Evolutionary conservation across 2,888 invertebrate species (phyloP), one percentile per base, ranked within the genome.

Genomic region (Leucophenga maculata): DNA sequence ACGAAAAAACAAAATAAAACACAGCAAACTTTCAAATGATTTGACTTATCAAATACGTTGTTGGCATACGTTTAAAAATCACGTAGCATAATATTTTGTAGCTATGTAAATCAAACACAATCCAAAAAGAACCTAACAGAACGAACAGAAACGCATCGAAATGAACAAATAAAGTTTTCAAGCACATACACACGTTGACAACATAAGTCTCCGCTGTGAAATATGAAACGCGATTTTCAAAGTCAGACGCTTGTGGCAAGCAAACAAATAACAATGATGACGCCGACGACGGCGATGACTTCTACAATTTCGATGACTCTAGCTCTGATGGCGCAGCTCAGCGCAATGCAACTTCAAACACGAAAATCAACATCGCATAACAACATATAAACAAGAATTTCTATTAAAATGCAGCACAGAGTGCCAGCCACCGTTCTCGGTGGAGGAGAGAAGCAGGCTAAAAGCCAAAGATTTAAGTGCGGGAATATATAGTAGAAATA

Each of bases 351-450:
- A 13, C 13, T 52, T 52, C 52, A 20, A 20, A 57, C 57, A 57
- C 22, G 14, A 57, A 57, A 57, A 57, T 31, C 48, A 60, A 31
- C 22, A 59, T 69, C 71, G 69, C n/a, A 71, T 72, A 31, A 67
- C 59, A 68, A 75, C 75, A 78, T 80, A 78, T 76, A 79, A 64
- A 75, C 77, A 79, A 80, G 78, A 79, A 79, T 65, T 80, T 80
- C 81, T 79, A 80, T 80, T 82, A 82, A 80, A 80, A 80, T 80
- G 79, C 80, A 80, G 77, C 79, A 39, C 66, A 50, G 20, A 59
- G 46, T 48, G 26, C 60, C n/a, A n/a, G 0, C 11, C 9, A 44
- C 14, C 4, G 52, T 8, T 9, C 52, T 18, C 6, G 52, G 52
- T 16, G 18, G 16, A n/a, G n/a, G n/a, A n/a, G n/a, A n/a, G n/a